Evolutionary conservation across 2,113 vertebrate genomes (phyloP), one percentile per base, ranked within the genome.

Genomic region (Numenius arquata): DNA sequence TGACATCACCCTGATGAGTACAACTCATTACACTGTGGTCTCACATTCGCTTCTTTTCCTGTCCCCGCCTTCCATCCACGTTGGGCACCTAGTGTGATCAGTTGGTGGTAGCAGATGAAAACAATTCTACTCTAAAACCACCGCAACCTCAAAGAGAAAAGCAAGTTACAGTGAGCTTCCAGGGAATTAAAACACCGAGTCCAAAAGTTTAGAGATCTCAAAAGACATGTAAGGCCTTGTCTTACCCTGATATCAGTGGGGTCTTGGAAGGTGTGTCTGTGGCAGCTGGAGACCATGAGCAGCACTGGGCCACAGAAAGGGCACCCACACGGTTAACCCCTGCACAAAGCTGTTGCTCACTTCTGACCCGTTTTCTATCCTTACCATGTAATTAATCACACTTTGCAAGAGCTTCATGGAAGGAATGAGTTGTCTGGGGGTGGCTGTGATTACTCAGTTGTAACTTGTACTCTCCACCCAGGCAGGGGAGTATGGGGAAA

Each of bases 211-310:
- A 38, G 53, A 67, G 45, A 65, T 34, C 29, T 85, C 55, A 66
- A 36, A 55, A 81, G 63, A 61, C 13, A 68, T 23, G 68, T 62
- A 22, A 59, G 40, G 55, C 9, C 36, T 72, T 70, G 9, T 55
- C n/a, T 75, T 56, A 71, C 17, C 18, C 36, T 1, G 0, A 0
- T 45, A 89, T 8, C 34, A 27, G 19, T 0, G 3, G 27, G 18
- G 26, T 89, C 36, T 86, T 81, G 25, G 26, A 56, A 23, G 16
- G 15, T 40, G 23, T 2, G 12, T 41, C 45, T 66, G 22, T 15
- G 11, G 92, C 73, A 87, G 43, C 25, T 38, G 29, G 12, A 67
- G 43, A 72, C 15, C 8, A 1, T 5, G 68, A 81, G n/a, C 71
- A 43, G 34, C 56, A 8, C 56, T 15, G 48, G 15, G 55, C 72